phyloP scores from a whole-genome alignment of 53 echinoderm and acorn worm species.

The Antedon mediterranea region DNA sequence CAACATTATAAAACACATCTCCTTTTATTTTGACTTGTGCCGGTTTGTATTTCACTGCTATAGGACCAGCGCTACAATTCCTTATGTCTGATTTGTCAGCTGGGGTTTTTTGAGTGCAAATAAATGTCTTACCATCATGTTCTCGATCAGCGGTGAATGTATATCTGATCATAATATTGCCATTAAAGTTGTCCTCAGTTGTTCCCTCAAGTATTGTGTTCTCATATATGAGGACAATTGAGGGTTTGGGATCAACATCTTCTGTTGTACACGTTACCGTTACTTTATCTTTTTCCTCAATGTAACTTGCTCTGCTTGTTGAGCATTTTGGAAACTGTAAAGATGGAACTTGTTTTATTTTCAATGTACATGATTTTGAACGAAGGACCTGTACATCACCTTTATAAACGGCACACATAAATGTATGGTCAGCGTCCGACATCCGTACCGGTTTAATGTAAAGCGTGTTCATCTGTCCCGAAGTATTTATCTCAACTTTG shows the following conservation, averaged over 20 bases:
- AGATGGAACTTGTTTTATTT: not conserved
- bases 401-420: not conserved
- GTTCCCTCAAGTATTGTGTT: not conserved
- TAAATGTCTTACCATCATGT: not conserved
- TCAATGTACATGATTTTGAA: not conserved
- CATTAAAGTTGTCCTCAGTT: not conserved
- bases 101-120: not conserved
- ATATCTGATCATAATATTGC: not conserved
- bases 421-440: not conserved
- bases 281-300: not conserved
- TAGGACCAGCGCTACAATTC: not conserved
- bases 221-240: not conserved
- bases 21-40: not conserved
- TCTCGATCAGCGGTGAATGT: not conserved
- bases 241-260: not conserved
- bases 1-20: not conserved
- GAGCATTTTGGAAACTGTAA: not conserved
- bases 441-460: not conserved
- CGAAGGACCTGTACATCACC: not conserved
- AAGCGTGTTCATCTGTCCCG: not conserved
- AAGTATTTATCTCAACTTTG: not conserved
- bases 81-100: not conserved
- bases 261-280: not conserved
- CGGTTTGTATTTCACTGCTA: not conserved
- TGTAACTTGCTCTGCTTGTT: not conserved